Conservation (phyloP, 2,888 invertebrate genomes). For the Isoperla grammatica region DNA sequence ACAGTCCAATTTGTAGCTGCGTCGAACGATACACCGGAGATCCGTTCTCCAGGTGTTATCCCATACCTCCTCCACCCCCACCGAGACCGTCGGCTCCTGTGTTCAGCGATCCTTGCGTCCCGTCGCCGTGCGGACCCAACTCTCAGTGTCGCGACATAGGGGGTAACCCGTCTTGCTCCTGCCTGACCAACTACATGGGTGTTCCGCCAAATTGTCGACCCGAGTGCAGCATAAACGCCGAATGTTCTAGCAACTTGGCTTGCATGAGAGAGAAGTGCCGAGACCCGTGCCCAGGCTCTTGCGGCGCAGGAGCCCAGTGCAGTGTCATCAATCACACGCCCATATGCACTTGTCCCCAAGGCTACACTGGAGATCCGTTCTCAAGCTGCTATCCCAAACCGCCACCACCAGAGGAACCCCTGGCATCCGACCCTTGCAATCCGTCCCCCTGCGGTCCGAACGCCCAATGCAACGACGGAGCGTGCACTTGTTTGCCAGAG, state of each 20-base stretch:
- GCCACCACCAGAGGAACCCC: slow-evolving; percentile 34
- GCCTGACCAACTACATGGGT: slow-evolving; percentile 55
- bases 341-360: slow-evolving; percentile 31
- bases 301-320: slow-evolving; percentile 57
- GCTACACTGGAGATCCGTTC: slow-evolving; percentile 40
- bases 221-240: slow-evolving; percentile 61
- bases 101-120: slow-evolving; percentile 40
- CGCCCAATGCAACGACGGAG: slow-evolving; percentile 54
- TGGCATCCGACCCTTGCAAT: slow-evolving; percentile 55
- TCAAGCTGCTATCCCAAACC: slow-evolving; percentile 40
- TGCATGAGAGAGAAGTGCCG: slow-evolving; percentile 68
- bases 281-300: slow-evolving; percentile 78
- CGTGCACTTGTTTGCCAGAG: slow-evolving; percentile 45
- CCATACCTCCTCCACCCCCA: slow-evolving; percentile 42
- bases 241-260: slow-evolving; percentile 62
- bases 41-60: slow-evolving; percentile 58
- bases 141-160: slow-evolving; percentile 53
- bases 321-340: slow-evolving; percentile 63
- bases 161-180: slow-evolving; percentile 56
- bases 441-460: slow-evolving; percentile 46
- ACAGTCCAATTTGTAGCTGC: slow-evolving; percentile 66
- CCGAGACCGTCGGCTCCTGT: slow-evolving; percentile 38
- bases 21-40: slow-evolving; percentile 45
- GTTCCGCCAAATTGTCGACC: slow-evolving; percentile 63
- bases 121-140: slow-evolving; percentile 56